These are phyloP conservation scores for Phenacoccus solenopsis DNA, from an alignment of 1,140 invertebrate genomes.

Conservation along the genomic window DNA sequence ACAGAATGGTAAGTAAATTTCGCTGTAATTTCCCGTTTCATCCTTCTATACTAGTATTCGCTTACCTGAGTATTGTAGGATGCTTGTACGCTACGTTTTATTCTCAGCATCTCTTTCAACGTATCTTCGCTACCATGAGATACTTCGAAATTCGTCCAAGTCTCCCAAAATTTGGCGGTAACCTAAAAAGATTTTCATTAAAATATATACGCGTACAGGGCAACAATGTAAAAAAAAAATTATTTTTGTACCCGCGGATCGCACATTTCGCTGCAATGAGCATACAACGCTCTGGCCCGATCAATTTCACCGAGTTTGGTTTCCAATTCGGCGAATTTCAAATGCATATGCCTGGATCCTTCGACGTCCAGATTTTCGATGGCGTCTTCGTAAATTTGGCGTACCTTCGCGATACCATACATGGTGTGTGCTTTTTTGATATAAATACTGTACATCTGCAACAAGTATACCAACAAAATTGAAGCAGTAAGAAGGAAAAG, in stretches of 20 bases:
- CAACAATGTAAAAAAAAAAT: background rate
- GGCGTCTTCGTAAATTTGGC: constrained; percentile 96
- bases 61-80: constrained; percentile 83
- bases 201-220: background rate
- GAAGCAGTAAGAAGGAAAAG: too few species aligned
- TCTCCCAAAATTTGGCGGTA: constrained; percentile 89
- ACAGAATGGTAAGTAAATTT: background rate
- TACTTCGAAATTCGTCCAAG: constrained; percentile 99
- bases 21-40: background rate
- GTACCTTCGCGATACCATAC: constrained; percentile 90
- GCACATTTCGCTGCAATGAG: constrained; percentile 97
- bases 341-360: constrained; percentile 89
- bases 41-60: background rate
- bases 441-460: constrained; percentile 90
- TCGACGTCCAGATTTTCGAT: constrained; percentile 86
- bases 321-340: constrained; percentile 95
- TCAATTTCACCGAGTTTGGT: constrained; percentile 96
- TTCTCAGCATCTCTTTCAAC: constrained; percentile 96
- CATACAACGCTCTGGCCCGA: constrained; percentile 89
- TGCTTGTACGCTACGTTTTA: constrained; percentile 93
- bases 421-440: constrained; percentile 96
- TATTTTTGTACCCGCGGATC: constrained; percentile 68
- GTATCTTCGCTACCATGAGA: constrained; percentile 99
- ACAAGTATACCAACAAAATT: too few species aligned
- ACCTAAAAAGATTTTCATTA: constrained; percentile 31